Conservation (phyloP, 2,797 vertebrate genomes). For the Geotrypetes seraphini region DNA sequence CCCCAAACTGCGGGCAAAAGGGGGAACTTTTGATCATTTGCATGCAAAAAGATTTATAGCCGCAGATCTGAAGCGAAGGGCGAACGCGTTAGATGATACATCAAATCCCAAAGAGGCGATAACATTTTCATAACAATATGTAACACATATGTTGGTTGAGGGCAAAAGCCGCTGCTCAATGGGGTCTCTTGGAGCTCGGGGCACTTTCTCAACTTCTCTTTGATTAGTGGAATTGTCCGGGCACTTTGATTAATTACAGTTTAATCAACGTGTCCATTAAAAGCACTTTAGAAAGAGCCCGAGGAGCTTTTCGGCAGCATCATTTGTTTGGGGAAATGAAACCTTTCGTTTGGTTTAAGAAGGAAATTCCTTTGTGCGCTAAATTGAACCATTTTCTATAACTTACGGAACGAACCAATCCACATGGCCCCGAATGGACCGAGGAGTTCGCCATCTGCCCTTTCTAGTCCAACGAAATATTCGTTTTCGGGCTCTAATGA, state of each 20-base stretch:
- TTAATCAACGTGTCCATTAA: constrained; percentile 72
- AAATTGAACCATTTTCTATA: no score
- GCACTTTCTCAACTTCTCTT: constrained; percentile 68
- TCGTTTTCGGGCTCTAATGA: no score
- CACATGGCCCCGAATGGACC: no score
- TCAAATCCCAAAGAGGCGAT: constrained; percentile 31
- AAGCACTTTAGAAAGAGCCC: constrained; percentile 38
- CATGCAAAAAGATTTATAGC: constrained; percentile 23
- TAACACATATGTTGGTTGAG: constrained; percentile 18
- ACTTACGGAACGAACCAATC: background rate
- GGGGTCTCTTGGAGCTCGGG: constrained; percentile 46
- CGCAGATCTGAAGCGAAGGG: constrained; percentile 24
- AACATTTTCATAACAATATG: constrained; percentile 27
- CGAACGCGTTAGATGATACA: background rate
- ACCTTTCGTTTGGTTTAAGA: no score
- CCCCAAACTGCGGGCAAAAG: no score
- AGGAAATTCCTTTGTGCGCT: no score
- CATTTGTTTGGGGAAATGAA: no score
- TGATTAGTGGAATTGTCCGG: constrained; percentile 72
- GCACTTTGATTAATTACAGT: constrained; percentile 80
- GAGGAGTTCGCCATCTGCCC: no score
- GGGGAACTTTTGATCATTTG: no score
- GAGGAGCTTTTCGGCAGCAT: no score
- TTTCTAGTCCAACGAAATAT: no score
- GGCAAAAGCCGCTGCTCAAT: constrained; percentile 18